phyloP scores from a whole-genome alignment of 2,797 vertebrate genomes.

The Pseudomugil gertrudae region DNA sequence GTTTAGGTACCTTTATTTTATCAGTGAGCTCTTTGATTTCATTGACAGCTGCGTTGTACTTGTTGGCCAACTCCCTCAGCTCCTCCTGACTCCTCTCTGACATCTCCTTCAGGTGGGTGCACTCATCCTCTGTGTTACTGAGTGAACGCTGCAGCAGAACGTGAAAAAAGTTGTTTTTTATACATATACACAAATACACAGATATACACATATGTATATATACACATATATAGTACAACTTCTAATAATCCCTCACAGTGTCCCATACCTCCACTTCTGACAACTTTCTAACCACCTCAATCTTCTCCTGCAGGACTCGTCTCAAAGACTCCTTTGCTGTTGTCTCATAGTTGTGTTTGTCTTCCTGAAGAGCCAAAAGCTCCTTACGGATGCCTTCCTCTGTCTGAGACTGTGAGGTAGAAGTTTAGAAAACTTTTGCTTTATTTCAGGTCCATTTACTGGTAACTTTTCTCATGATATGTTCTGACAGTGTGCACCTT shows the following conservation, averaged over 20 bases:
- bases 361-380: constrained; percentile 94
- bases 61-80: constrained; percentile 94
- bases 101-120: constrained; percentile 99
- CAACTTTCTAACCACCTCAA: constrained; percentile 97
- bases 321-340: constrained; percentile 98
- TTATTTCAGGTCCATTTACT: not conserved
- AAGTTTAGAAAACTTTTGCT: not conserved
- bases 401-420: constrained; percentile 89
- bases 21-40: constrained; percentile 98
- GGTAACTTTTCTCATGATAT: not conserved
- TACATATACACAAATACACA: not conserved
- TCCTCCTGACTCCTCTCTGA: constrained; percentile 96
- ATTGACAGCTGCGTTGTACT: constrained; percentile 96
- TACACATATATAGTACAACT: not conserved
- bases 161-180: no score
- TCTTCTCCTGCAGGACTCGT: constrained; percentile 98
- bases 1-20: constrained; percentile 89
- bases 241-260: not conserved
- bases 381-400: constrained; percentile 97
- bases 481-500: constrained; percentile 46
- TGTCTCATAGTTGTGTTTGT: constrained; percentile 99
- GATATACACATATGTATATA: no score
- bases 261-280: constrained; percentile 93
- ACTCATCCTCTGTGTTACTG: constrained; percentile 99
- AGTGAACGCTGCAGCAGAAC: constrained; percentile 86